Percentiles rank a stretch among this genome's conserved stretches.
Conservation (phyloP, 1,140 invertebrate species). For the Gonatopus flavifemur region DNA sequence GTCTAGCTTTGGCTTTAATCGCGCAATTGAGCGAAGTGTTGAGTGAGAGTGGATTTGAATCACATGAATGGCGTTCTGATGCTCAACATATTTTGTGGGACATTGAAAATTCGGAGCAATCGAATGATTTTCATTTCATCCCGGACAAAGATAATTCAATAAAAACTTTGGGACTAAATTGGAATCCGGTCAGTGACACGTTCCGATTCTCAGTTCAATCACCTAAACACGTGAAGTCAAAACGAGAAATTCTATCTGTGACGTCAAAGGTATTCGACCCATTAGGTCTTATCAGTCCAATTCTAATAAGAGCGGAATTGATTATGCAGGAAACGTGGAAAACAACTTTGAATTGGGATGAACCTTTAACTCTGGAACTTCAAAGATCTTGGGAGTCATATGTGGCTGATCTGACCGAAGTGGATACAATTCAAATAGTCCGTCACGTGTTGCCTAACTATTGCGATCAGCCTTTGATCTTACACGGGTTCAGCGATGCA, state of each 20-base stretch:
- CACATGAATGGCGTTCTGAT: too few relatives aligned
- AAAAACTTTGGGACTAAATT: not conserved
- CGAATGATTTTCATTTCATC: not conserved
- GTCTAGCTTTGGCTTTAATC: too few relatives aligned
- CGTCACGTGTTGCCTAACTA: not conserved
- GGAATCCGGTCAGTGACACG: not conserved
- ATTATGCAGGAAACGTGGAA: conserved; percentile 35
- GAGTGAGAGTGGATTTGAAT: too few relatives aligned
- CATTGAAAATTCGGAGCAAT: not conserved
- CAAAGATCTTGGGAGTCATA: not conserved
- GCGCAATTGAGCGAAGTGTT: too few relatives aligned
- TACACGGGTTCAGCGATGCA: too few relatives aligned
- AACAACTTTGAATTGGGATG: conserved; percentile 32
- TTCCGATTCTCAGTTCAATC: not conserved
- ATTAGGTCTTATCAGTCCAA: too few relatives aligned
- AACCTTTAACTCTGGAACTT: conserved; percentile 9
- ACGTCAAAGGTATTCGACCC: too few relatives aligned
- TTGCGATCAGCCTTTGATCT: not conserved
- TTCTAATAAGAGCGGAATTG: conserved; percentile 29
- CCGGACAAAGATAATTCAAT: not conserved
- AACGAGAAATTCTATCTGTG: conserved; percentile 10
- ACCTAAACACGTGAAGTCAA: not conserved
- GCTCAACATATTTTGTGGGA: too few relatives aligned
- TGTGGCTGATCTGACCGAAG: not conserved
- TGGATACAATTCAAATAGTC: not conserved